Evolutionary conservation across 2,797 vertebrate genomes (phyloP), one percentile per base, ranked within the genome.

Genomic region (Thripadectes ignobilis): DNA sequence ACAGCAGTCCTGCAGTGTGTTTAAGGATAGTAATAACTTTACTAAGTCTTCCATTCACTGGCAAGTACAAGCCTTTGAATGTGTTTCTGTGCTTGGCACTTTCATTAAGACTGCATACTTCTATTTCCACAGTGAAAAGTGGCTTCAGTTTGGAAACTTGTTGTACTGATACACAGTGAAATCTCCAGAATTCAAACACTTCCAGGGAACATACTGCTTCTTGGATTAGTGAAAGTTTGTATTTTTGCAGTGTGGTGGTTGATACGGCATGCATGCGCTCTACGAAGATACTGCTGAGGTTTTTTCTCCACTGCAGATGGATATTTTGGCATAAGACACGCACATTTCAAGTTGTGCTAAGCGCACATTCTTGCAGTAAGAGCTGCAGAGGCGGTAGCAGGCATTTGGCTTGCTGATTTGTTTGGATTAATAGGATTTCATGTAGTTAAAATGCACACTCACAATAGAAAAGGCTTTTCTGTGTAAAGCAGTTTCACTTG

Each of bases 321-420:
- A 19, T 90, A 74, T 95, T 95, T 94, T 94, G 88, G 84, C 84
- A 63, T 55, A 81, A 92, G 81, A 54, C 83, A 17, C 11, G 5
- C 63, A 81, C 67, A 57, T 88, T 92, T 80, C 45, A 91, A 88
- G 88, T 89, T 95, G 89, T 80, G 65, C 75, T 89, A 80, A 89
- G 82, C 79, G 75, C 89, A 69, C 51, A 16, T 90, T 91, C 66
- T 86, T 92, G 79, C 95, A 90, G 76, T 72, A 81, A 81, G 88
- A 81, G 69, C 83, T 91, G 85, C 82, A 95, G 93, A 95, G 89
- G 93, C 62, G n/a, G 94, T 94, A 95, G 72, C 88, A 92, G 88
- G 76, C 92, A 91, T 89, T 95, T 89, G 88, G 92, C 88, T 94
- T 94, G 76, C 93, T 81, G 65, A 83, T 93, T 94, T 96, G 76